Conservation (phyloP, 1,140 invertebrate genomes). For the Pseudomyrmex cubaensis region DNA sequence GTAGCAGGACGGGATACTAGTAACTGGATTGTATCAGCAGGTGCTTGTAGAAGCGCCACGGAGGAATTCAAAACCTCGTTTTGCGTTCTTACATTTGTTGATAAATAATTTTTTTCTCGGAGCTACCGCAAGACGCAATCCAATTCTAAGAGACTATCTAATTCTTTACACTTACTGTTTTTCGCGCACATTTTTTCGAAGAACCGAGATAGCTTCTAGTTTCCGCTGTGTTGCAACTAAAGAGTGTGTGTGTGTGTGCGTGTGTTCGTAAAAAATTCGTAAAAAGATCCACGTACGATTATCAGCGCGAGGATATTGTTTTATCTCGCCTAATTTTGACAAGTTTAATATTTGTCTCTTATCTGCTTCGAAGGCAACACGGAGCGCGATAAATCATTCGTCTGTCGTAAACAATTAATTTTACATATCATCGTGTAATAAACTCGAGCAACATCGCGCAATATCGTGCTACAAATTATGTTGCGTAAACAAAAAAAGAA, state of each 20-base stretch:
- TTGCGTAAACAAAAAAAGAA: not conserved
- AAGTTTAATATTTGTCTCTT: constrained; percentile 40
- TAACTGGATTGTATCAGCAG: constrained; percentile 42
- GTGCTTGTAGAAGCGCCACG: not conserved
- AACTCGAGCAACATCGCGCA: constrained; percentile 29
- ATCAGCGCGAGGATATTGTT: constrained; percentile 42
- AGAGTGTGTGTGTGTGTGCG: too few relatives aligned
- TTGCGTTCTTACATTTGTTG: not conserved
- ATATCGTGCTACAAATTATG: not conserved
- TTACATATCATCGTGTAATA: constrained; percentile 48
- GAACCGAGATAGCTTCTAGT: too few relatives aligned
- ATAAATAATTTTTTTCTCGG: not conserved
- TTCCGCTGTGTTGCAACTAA: too few relatives aligned
- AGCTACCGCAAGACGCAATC: too few relatives aligned
- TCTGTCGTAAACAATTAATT: constrained; percentile 52
- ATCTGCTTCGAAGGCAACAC: constrained; percentile 31
- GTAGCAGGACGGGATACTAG: constrained; percentile 20
- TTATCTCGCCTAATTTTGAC: constrained; percentile 53
- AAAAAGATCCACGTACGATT: constrained; percentile 30
- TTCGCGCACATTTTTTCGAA: not conserved
- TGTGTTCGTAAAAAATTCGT: too few relatives aligned
- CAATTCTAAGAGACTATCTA: not conserved
- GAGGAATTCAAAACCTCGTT: not conserved
- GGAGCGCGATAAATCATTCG: constrained; percentile 40
- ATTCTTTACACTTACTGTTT: not conserved